Base-by-base conservation (phyloP, 2,888 invertebrate species). In the Papilio demoleus region DNA sequence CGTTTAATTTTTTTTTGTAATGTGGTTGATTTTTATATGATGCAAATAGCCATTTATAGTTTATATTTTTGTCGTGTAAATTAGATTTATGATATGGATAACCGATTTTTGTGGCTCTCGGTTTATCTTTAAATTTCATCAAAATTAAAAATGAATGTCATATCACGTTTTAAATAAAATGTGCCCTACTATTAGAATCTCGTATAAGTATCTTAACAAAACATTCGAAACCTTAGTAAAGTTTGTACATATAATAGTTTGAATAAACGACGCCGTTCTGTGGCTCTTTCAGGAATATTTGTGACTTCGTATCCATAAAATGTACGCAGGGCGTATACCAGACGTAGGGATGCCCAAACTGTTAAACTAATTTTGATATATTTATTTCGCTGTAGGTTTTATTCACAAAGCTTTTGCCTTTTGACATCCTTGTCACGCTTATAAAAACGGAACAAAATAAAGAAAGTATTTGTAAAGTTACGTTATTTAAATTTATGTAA, bases 1-100 rank as follows among this genome's bases (percentile, higher is more conserved):
- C n/a, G 9, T 56, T 56, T 53, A 17, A 56, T 31, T 31, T 27
- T 14, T 31, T 31, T 31, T 56, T 31, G 27, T 53, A n/a, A 27
- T 8, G 12, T 0, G 6, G 27, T n/a, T 31, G n/a, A 53, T 8
- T 8, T n/a, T n/a, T 27, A n/a, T 53, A 6, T 24, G 24, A 50
- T 53, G 53, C 27, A 53, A 53, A 47, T 47, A 12, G 22, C 11
- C 22, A 9, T 47, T 47, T 24, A 24, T 47, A 47, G 47, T 22
- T 24, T 50, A 50, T 50, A 24, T 31, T 53, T n/a, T 17, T 31
- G 27, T 27, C n/a, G 22, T 50, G 50, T n/a, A 14, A 27, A 22
- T 5, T 24, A 27, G 53, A 6, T 53, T 14, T 53, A 14, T 22
- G 14, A 24, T 12, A 4, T 24, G 5, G n/a, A 53, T 27, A 53